Evolutionary conservation across 2,888 invertebrate genomes (phyloP).

Genomic region (Drosophila heteroneura): DNA sequence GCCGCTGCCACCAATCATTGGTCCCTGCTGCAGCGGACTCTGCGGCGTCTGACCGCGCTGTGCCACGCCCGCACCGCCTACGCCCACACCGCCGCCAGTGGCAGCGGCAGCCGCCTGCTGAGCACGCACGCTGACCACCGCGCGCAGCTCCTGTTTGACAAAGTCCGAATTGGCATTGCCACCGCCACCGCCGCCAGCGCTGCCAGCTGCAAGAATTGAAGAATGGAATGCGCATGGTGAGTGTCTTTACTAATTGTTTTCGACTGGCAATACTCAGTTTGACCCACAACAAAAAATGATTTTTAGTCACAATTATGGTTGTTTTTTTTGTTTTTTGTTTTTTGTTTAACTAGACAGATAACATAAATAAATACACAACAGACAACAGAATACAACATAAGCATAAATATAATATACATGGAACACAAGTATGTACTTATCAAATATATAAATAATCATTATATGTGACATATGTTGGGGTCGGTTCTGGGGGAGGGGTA

Average conservation of each 20-base stretch:
- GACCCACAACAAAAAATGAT: slow-evolving; percentile 34
- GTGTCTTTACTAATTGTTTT: background rate
- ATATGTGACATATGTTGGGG: slow-evolving; percentile 13
- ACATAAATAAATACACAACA: slow-evolving; percentile 65
- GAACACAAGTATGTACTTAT: slow-evolving; percentile 2
- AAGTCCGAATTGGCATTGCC: slow-evolving; percentile 91
- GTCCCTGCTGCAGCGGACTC: slow-evolving; percentile 84
- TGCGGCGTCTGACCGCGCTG: slow-evolving; percentile 83
- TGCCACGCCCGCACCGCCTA: slow-evolving; percentile 69
- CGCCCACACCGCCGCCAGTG: slow-evolving; percentile 65
- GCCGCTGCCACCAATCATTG: slow-evolving; percentile 78
- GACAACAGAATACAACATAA: slow-evolving; percentile 66
- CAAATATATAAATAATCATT: slow-evolving; percentile 18
- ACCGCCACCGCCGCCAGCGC: slow-evolving; percentile 54
- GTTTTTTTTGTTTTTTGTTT: background rate
- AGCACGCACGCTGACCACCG: slow-evolving; percentile 94
- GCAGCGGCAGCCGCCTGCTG: slow-evolving; percentile 85
- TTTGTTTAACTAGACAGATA: slow-evolving; percentile 48
- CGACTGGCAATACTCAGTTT: background rate
- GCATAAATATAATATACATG: slow-evolving; percentile 35
- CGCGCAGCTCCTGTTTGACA: slow-evolving; percentile 95
- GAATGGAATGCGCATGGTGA: background rate
- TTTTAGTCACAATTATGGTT: slow-evolving; percentile 67
- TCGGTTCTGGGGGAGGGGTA: background rate
- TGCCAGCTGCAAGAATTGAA: slow-evolving; percentile 63